Evolutionary conservation across 1,140 invertebrate genomes (phyloP), one percentile per base, ranked within the genome.

Genomic region (Drosophila rhopaloa): DNA sequence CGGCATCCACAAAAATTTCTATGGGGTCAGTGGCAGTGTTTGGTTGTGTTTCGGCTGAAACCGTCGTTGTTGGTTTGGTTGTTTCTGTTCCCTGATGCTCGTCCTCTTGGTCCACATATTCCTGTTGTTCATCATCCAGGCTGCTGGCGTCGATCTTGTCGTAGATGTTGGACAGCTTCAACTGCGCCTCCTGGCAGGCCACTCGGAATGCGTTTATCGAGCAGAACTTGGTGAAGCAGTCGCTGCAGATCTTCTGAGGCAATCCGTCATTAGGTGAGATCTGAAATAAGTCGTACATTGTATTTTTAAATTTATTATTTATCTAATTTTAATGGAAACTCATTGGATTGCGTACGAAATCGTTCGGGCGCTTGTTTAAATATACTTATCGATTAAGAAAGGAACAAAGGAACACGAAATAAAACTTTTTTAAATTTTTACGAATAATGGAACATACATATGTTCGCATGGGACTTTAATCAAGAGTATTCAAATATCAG

Each of bases 141-240:
- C 61, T 63, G 41, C 62, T 80, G 29, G 80, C 79, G 78, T 91
- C 90, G 59, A 91, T 91, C 76, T 91, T 91, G 53, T 91, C 90
- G 54, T 90, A 91, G 50, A 91, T 91, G 60, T 91, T 89, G 1
- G 73, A 81, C 19, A 91, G 43, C 55, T 85, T 91, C 19, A 82
- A 5, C 63, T 91, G 90, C 4, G 90, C 90, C 50, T 91, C 86
- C 53, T 89, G 90, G 50, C 90, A 91, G 48, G 79, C 73, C 29
- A 82, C 37, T 1, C 86, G 90, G 80, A 91, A 91, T 7, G 83
- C 79, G 14, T 79, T 80, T 14, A 91, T 76, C 0, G 86, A 90
- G 46, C 86, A 91, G 47, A 91, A 91, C 67, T 91, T 91, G 1
- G 80, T 82, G 51, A 91, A 91, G 54, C 90, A 91, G 56, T 91